These are phyloP conservation scores for Papilio helenus DNA, from an alignment of 1,140 invertebrate species.

Conservation along the genomic window DNA sequence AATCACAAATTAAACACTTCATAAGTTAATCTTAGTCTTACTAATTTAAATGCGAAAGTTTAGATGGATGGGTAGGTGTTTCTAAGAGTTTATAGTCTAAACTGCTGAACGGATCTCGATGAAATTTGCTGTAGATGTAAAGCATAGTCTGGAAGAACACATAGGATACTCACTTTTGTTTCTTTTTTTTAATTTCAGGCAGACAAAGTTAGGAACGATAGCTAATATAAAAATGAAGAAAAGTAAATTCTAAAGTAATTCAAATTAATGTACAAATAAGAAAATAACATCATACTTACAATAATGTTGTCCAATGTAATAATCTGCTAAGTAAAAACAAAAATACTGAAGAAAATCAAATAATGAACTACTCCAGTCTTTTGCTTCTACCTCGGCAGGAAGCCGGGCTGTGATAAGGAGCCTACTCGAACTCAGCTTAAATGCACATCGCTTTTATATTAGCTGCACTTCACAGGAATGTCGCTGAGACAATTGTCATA, in stretches of 20 bases:
- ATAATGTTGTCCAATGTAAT: slow-evolving; percentile 42
- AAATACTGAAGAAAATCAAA: slow-evolving; percentile 84
- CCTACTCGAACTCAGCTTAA: slow-evolving; percentile 69
- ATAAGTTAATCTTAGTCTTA: no score
- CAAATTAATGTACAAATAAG: neutral
- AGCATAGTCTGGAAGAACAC: no score
- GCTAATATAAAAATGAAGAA: neutral
- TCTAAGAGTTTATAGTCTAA: no score
- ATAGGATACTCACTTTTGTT: no score
- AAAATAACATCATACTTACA: slow-evolving; percentile 51
- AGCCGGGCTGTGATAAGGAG: slow-evolving; percentile 71
- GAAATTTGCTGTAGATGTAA: no score
- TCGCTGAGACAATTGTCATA: slow-evolving; percentile 77
- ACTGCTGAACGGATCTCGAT: no score
- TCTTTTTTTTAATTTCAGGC: no score
- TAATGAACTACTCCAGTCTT: slow-evolving; percentile 83
- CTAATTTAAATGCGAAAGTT: no score
- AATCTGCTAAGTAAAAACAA: slow-evolving; percentile 61
- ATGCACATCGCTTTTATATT: slow-evolving; percentile 69
- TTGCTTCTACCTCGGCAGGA: slow-evolving; percentile 70
- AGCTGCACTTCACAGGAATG: slow-evolving; percentile 59
- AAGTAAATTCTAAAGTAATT: neutral
- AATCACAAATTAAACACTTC: no score
- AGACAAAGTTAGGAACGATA: no score
- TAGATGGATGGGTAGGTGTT: no score